These are phyloP conservation scores for Rapana venosa DNA, from an alignment of 2,888 invertebrate genomes.

Conservation along the genomic window DNA sequence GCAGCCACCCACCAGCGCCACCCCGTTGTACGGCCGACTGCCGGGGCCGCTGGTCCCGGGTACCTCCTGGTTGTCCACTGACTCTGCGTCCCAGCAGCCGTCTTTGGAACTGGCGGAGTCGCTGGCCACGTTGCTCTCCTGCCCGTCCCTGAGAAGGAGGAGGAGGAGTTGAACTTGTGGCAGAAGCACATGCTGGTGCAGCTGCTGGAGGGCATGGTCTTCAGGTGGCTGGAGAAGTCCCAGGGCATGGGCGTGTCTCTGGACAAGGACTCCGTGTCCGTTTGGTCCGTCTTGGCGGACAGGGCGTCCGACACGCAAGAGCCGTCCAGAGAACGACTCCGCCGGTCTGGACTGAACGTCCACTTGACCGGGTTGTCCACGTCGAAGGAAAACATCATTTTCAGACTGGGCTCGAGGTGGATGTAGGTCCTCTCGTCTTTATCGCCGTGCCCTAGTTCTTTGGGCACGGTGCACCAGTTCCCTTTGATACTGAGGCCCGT, in stretches of 20 bases:
- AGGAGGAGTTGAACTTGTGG: not conserved
- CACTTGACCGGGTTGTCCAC: not conserved
- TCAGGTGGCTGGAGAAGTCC: not conserved
- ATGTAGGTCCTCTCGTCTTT: slow-evolving; percentile 14
- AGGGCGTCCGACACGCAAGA: not conserved
- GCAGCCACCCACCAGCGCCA: not conserved
- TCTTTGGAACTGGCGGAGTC: slow-evolving; percentile 27
- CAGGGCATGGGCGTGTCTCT: slow-evolving; percentile 21
- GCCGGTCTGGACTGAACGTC: slow-evolving; percentile 13
- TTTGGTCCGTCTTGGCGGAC: slow-evolving; percentile 12
- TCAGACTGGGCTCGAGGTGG: not conserved
- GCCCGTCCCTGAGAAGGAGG: not conserved
- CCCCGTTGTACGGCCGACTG: too few relatives aligned
- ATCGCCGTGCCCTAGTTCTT: not conserved
- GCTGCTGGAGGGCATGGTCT: not conserved
- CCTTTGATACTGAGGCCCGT: slow-evolving; percentile 2
- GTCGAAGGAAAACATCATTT: not conserved
- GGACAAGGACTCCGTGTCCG: slow-evolving; percentile 3
- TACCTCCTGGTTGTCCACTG: not conserved
- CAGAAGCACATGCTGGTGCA: slow-evolving; percentile 1
- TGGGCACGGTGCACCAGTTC: slow-evolving; percentile 16
- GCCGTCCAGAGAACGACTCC: not conserved
- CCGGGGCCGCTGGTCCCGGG: not conserved
- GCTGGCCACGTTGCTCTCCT: not conserved
- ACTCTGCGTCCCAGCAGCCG: slow-evolving; percentile 2